These are phyloP conservation scores for Eupleurogrammus muticus DNA, from an alignment of 2,797 vertebrate genomes.

Conservation along the genomic window DNA sequence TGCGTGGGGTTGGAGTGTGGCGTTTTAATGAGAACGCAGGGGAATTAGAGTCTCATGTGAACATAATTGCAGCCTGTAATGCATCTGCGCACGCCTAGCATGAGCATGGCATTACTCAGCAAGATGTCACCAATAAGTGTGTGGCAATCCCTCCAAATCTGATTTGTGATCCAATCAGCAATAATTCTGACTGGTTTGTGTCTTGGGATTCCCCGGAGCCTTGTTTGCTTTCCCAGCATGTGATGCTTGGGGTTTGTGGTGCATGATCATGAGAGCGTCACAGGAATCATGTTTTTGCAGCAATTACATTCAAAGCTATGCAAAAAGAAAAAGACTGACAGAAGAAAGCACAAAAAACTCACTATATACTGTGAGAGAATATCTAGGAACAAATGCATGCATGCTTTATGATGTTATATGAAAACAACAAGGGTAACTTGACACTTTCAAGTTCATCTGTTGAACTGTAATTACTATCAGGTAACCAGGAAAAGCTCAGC, in stretches of 20 bases:
- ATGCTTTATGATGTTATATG: neutral
- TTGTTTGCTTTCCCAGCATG: neutral
- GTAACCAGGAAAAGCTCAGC: constrained; percentile 39
- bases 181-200: constrained; percentile 8
- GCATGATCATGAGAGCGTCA: neutral
- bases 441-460: neutral
- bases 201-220: neutral
- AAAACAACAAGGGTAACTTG: neutral
- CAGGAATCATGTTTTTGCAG: neutral
- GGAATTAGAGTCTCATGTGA: constrained; percentile 23
- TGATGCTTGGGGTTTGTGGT: constrained; percentile 19
- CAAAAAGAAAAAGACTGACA: neutral
- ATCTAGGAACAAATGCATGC: neutral
- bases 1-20: neutral
- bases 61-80: constrained; percentile 22
- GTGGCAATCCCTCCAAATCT: constrained; percentile 7
- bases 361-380: neutral
- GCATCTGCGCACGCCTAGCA: constrained; percentile 1
- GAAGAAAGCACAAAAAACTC: neutral
- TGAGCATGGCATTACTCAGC: constrained; percentile 14
- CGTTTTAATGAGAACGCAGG: constrained; percentile 35
- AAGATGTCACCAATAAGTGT: constrained; percentile 4
- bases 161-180: constrained; percentile 14
- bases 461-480: neutral
- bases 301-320: neutral